phyloP scores from a whole-genome alignment of 1,140 invertebrate species.

The Dendroctonus valens region DNA sequence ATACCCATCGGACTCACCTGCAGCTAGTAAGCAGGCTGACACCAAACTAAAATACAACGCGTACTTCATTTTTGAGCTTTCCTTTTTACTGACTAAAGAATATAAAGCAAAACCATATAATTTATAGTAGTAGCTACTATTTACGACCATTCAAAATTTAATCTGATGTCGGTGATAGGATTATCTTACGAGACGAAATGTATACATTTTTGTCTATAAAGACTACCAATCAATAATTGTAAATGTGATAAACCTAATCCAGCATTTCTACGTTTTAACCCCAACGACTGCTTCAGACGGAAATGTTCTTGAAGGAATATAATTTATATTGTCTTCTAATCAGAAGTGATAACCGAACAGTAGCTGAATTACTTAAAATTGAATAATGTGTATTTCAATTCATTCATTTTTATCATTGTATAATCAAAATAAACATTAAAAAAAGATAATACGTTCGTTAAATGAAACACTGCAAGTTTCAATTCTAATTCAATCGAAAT shows the following conservation, averaged over 20 bases:
- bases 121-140: constrained; percentile 5
- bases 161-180: constrained; percentile 4
- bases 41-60: constrained; percentile 15
- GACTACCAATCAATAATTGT: constrained; percentile 10
- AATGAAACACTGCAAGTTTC: too few species aligned
- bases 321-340: too few species aligned
- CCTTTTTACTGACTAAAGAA: not conserved
- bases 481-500: too few species aligned
- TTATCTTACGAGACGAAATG: constrained; percentile 4
- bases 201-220: not conserved
- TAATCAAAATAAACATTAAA: too few species aligned
- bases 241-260: not conserved
- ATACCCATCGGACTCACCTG: constrained; percentile 1
- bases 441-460: too few species aligned
- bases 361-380: too few species aligned
- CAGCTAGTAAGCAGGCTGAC: constrained; percentile 6
- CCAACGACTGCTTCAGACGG: too few species aligned
- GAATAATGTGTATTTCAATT: too few species aligned
- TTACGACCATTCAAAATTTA: constrained; percentile 3
- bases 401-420: too few species aligned
- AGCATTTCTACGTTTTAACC: too few species aligned
- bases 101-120: constrained; percentile 1
- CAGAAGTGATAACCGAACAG: too few species aligned
- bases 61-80: constrained; percentile 3
- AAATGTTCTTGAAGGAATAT: too few species aligned